These are phyloP conservation scores for Terrapene triunguis DNA, from an alignment of 2,113 vertebrate species.

Conservation along the genomic window DNA sequence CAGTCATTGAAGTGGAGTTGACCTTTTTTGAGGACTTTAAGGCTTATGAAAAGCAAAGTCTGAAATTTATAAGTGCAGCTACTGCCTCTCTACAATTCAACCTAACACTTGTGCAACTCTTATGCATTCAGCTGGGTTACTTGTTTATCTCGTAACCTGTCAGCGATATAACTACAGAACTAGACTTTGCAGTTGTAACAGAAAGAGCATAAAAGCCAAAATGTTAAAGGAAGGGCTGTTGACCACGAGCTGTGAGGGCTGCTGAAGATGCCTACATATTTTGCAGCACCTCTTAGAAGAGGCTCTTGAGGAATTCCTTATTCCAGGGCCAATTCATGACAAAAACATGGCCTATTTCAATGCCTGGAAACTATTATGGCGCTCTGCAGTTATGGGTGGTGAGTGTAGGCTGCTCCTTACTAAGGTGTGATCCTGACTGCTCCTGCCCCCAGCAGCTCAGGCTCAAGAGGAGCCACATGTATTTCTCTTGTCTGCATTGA, in stretches of 20 bases:
- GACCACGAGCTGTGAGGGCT: background rate
- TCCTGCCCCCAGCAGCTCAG: too few species aligned
- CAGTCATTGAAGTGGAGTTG: accelerated
- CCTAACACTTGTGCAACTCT: background rate
- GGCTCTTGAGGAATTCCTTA: background rate
- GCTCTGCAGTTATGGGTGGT: background rate
- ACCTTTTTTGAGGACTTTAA: background rate
- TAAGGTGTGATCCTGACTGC: too few species aligned
- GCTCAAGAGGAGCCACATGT: background rate
- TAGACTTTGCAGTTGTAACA: background rate
- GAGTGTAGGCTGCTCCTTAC: too few species aligned
- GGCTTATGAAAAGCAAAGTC: background rate
- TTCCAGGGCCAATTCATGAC: background rate
- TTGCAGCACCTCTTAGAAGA: background rate
- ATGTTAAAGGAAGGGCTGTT: accelerated
- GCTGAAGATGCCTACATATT: background rate
- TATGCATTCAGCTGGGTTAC: background rate
- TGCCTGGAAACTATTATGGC: background rate
- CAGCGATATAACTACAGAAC: background rate
- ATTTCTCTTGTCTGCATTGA: background rate
- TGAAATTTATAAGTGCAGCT: background rate
- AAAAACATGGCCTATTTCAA: background rate
- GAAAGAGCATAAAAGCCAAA: background rate
- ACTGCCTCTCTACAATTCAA: background rate
- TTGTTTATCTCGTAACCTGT: background rate